Percentiles rank a stretch among this genome's conserved stretches.
These are phyloP conservation scores for Oryzaephilus surinamensis DNA, from an alignment of 1,140 invertebrate genomes.

Conservation along the genomic window DNA sequence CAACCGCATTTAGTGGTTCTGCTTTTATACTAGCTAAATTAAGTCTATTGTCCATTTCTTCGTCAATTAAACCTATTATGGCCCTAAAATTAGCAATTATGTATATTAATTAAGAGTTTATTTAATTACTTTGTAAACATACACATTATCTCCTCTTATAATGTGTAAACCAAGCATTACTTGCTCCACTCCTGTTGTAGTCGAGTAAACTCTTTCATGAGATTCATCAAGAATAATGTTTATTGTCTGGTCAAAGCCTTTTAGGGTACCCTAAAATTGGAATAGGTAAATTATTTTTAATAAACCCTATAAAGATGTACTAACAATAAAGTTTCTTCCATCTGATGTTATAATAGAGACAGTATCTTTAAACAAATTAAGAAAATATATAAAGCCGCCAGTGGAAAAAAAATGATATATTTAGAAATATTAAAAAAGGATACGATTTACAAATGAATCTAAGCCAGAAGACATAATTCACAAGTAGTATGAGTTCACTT, in stretches of 20 bases:
- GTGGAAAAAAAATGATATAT: too few species aligned
- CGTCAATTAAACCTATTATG: slow-evolving; percentile 85
- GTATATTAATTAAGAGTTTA: not conserved
- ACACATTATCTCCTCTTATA: slow-evolving; percentile 96
- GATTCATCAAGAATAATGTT: slow-evolving; percentile 97
- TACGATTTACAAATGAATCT: slow-evolving; percentile 78
- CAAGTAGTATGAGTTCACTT: too few species aligned
- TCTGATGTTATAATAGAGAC: slow-evolving; percentile 92
- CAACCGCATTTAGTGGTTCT: slow-evolving; percentile 78
- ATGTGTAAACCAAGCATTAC: slow-evolving; percentile 94
- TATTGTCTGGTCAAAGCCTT: slow-evolving; percentile 96
- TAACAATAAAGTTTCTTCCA: slow-evolving; percentile 90
- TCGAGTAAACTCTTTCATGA: slow-evolving; percentile 93
- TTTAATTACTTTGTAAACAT: slow-evolving; percentile 34
- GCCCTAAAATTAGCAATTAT: slow-evolving; percentile 48
- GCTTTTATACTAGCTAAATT: slow-evolving; percentile 79
- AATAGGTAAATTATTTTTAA: not conserved
- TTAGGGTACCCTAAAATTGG: slow-evolving; percentile 62
- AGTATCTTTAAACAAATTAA: slow-evolving; percentile 52
- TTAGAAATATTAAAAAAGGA: slow-evolving; percentile 54
- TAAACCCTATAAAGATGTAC: slow-evolving; percentile 41
- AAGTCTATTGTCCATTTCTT: slow-evolving; percentile 75
- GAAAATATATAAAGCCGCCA: too few species aligned
- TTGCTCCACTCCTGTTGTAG: slow-evolving; percentile 86
- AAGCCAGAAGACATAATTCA: slow-evolving; percentile 79